Evolutionary conservation across 2,797 vertebrate species (phyloP).

Genomic region (Eupleurogrammus muticus): DNA sequence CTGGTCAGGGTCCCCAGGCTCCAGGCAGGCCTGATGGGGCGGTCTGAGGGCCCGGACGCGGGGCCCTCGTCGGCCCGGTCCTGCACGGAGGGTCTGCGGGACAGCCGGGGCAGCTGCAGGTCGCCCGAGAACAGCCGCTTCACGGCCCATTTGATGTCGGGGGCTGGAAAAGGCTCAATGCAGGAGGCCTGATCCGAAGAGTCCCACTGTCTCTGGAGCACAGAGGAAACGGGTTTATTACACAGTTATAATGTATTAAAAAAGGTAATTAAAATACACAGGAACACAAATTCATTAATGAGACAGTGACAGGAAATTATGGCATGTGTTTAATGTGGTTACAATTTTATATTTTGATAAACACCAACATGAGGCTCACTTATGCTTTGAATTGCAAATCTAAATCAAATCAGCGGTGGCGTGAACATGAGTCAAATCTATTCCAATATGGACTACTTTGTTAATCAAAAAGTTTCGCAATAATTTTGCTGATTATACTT

Average conservation of each 20-base stretch:
- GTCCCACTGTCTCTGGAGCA: conserved; percentile 79
- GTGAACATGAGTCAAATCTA: too few relatives aligned
- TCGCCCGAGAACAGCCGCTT: conserved; percentile 85
- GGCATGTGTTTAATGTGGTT: too few relatives aligned
- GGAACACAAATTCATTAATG: not conserved
- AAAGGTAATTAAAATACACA: too few relatives aligned
- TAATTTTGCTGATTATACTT: too few relatives aligned
- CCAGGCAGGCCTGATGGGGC: conserved; percentile 74
- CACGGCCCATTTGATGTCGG: conserved; percentile 60
- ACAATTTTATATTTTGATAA: too few relatives aligned
- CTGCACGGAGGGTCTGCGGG: conserved; percentile 60
- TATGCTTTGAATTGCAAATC: not conserved
- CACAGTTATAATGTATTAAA: not conserved
- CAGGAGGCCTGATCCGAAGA: conserved; percentile 50
- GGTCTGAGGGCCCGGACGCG: conserved; percentile 28
- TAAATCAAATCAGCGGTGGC: too few relatives aligned
- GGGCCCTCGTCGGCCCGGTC: conserved; percentile 51
- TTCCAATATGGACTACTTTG: too few relatives aligned
- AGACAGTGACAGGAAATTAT: not conserved
- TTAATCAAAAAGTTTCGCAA: too few relatives aligned
- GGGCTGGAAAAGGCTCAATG: conserved; percentile 28
- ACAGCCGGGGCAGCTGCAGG: conserved; percentile 83
- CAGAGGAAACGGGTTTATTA: conserved; percentile 11
- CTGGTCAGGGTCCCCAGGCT: conserved; percentile 73
- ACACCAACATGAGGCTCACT: too few relatives aligned